These are phyloP conservation scores for Odontocolon sp. DNA, from an alignment of 2,888 invertebrate species.

Conservation along the genomic window DNA sequence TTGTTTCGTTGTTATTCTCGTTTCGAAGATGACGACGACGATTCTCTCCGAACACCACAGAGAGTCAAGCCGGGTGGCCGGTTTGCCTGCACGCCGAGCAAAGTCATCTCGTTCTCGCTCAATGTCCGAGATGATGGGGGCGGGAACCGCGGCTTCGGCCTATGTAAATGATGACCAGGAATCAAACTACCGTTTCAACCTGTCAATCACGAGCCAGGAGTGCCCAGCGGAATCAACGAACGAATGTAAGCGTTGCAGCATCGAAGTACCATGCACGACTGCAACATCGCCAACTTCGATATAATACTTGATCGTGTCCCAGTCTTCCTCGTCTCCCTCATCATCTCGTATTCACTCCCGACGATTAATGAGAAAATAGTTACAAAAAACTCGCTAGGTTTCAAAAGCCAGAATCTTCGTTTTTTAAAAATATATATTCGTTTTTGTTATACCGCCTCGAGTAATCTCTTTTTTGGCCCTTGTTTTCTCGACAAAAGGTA, in stretches of 20 bases:
- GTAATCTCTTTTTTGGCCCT: too few relatives aligned
- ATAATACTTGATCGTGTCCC: neutral
- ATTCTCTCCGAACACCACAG: neutral
- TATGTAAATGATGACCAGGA: constrained; percentile 63
- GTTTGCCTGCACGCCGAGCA: neutral
- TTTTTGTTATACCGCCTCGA: too few relatives aligned
- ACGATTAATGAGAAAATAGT: too few relatives aligned
- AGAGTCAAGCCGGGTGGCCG: neutral
- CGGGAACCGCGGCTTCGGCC: constrained; percentile 41
- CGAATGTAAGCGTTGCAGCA: constrained; percentile 26
- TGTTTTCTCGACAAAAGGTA: too few relatives aligned
- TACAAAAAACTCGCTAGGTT: too few relatives aligned
- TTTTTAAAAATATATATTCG: too few relatives aligned
- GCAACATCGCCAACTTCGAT: constrained; percentile 18
- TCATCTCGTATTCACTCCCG: too few relatives aligned
- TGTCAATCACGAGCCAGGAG: constrained; percentile 62
- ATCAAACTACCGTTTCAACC: constrained; percentile 65
- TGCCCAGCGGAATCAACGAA: constrained; percentile 37
- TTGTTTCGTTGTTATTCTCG: neutral
- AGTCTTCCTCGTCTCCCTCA: neutral
- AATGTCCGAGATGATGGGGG: constrained; percentile 27
- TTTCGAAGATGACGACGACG: constrained; percentile 16
- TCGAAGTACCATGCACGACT: constrained; percentile 4
- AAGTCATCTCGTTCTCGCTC: constrained; percentile 30
- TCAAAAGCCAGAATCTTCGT: too few relatives aligned